Conservation (phyloP, 1,140 invertebrate genomes). For the Drosophila saltans region DNA sequence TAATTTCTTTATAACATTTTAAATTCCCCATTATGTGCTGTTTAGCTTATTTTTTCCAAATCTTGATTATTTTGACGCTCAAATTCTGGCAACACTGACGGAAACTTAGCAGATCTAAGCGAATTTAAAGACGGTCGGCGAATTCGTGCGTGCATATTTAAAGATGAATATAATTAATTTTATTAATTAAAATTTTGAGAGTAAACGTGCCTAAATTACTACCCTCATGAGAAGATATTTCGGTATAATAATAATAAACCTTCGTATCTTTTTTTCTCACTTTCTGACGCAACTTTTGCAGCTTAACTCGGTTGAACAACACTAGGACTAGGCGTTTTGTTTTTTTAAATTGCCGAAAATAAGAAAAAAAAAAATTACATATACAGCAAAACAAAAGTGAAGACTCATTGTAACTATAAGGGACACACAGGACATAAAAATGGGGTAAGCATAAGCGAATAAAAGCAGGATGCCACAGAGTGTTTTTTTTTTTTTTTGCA, state of each 20-base stretch:
- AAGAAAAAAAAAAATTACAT: conserved; percentile 46
- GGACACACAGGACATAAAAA: conserved; percentile 54
- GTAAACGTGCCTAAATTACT: no score
- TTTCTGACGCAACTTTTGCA: background rate
- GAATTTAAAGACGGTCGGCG: conserved; percentile 3
- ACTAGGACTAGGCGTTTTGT: conserved; percentile 11
- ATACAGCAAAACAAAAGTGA: conserved; percentile 47
- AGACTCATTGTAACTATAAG: conserved; percentile 39
- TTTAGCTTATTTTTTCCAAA: no score
- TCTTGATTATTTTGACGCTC: no score
- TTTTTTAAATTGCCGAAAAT: conserved; percentile 51
- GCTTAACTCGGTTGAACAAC: background rate
- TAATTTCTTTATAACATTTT: no score
- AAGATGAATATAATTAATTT: no score
- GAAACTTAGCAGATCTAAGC: background rate
- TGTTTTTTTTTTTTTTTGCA: conserved; percentile 19
- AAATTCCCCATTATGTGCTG: no score
- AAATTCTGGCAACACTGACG: no score
- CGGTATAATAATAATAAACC: background rate
- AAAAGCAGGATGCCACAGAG: background rate
- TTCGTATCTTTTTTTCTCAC: background rate
- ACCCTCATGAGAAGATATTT: background rate
- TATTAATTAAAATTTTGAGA: no score
- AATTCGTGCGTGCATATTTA: conserved; percentile 4
- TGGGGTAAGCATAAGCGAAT: conserved; percentile 58